Base-by-base conservation (phyloP, 2,113 vertebrate genomes). In the Pipra filicauda region DNA sequence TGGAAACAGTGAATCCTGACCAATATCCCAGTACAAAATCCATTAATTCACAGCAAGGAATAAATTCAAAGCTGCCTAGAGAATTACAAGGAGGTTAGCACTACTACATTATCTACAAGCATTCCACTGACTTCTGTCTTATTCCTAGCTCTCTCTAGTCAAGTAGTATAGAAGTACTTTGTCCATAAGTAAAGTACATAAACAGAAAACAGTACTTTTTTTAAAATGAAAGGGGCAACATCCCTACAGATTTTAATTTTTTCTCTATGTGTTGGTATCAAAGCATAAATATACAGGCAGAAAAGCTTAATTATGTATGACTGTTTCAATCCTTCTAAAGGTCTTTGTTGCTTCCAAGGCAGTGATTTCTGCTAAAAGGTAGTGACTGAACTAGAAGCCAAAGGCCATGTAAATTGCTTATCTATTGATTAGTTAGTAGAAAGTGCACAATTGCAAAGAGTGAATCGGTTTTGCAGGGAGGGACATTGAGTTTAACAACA, bases 401-500 rank as follows among this genome's bases (percentile, higher is more conserved):
- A 31, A 86, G 77, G 49, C 64, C 72, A 57, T 78, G 71, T 30
- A 95, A 90, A 94, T 48, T 92, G 55, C 49, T 95, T 96, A 92
- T 74, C 52, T 91, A 92, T 91, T 96, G 85, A 93, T 96, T 85
- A 94, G 30, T 83, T 73, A 72, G 52, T 46, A 80, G 73, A 95
- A 95, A 97, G 37, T 70, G 39, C 26, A 85, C 55, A 72, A 27
- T 66, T 43, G 8, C 54, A 88, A 62, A 85, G 35, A 90, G 59
- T 69, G 58, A 77, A 72, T 54, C 3, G 0, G 62, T 89, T 96
- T 97, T 95, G 72, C 85, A 78, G 61, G 71, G 83, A 95, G 83
- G 55, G 51, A 97, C 83, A 81, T 94, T 94, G 88, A 86, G 65
- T 92, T 96, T 92, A 93, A 93, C 74, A 95, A 65, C 92, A 95